Evolutionary conservation across 2,797 vertebrate species (phyloP), one percentile per base, ranked within the genome.

Genomic region (Brachyrhaphis roseni): DNA sequence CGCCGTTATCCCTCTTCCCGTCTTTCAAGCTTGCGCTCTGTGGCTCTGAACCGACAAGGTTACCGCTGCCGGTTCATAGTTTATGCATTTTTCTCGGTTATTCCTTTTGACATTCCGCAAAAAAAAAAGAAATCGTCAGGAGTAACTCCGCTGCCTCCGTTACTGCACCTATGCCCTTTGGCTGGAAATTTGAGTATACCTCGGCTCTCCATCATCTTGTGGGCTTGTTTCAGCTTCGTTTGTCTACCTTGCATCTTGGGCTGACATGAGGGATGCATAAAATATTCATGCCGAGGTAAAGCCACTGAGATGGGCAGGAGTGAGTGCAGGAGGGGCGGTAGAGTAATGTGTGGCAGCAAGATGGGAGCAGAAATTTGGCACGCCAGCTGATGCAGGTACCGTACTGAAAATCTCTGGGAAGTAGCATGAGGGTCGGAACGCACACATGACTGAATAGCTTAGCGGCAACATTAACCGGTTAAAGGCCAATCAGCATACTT

Each of bases 381-480:
- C 75, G 81, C 80, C 75, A 82, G 46, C 68, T 75, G 43, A 82
- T 81, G 36, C 62, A 78, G 53, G 70, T 66, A 51, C 45, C 76
- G 71, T 45, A 71, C 43, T 72, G 72, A 64, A 77, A 81, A 81
- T 75, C 31, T 4, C 55, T 8, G 62, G 70, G 84, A 79, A 64
- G 66, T 18, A 51, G 62, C 72, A 31, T 16, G 34, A 1, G 55
- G 78, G 55, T 64, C 64, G 46, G 72, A 78, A 78, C n/a, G n/a
- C 79, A 46, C 28, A 57, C 20, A 51, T 57, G 80, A 46, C 72
- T 15, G 68, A 78, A 82, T 10, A 76, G 57, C 23, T 43, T 36
- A 43, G 78, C 72, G 68, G 53, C 28, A 1, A 43, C 68, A 81
- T 71, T 90, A 92, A 95, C 94, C 90, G 92, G 86, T 90, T 88